Base-by-base conservation (phyloP, 2,113 vertebrate genomes). In the Tylochromis polylepis region DNA sequence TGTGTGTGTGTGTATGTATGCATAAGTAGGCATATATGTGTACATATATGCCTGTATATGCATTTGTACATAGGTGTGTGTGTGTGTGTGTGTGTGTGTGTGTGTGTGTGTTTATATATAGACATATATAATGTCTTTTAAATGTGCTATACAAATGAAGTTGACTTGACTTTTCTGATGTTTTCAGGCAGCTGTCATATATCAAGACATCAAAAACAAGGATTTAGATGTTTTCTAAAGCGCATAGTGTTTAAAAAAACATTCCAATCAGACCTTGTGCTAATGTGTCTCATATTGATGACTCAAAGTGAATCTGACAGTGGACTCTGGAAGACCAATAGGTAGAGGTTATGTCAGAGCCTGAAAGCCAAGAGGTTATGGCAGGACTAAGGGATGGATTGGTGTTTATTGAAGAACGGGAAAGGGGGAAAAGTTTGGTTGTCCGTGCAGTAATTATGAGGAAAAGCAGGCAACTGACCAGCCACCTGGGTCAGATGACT, bases 401-500 rank as follows among this genome's bases (percentile, higher is more conserved):
- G 29, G 80, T 87, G 88, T 88, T 92, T 82, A 92, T 92, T 86
- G 92, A 56, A 83, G 88, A 92, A 77, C 34, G 84, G 84, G 86
- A 88, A 90, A 91, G 72, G 56, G 16, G 53, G 86, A 95, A 93
- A 95, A 95, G 92, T 95, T 95, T 89, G 82, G 91, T 90, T 88
- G 79, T 92, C 67, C 56, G 92, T 92, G 84, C 88, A 95, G 95
- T 96, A 95, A 96, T 96, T 96, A 96, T 88, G 88, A 88, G 51
- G 38, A 91, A 91, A 94, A 95, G 87, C 85, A 81, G 87, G 84
- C 57, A 62, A 93, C 29, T 82, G 79, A 91, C 90, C 92, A 91
- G 75, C 60, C 55, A 79, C 79, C 27, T 60, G 43, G 96, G 95
- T 94, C 96, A 95, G 95, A 95, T 95, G 95, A 96, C 93, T 97